phyloP scores from a whole-genome alignment of 30 jellyfish, hydroid and myxozoan species.

The Chironex yamaguchii region DNA sequence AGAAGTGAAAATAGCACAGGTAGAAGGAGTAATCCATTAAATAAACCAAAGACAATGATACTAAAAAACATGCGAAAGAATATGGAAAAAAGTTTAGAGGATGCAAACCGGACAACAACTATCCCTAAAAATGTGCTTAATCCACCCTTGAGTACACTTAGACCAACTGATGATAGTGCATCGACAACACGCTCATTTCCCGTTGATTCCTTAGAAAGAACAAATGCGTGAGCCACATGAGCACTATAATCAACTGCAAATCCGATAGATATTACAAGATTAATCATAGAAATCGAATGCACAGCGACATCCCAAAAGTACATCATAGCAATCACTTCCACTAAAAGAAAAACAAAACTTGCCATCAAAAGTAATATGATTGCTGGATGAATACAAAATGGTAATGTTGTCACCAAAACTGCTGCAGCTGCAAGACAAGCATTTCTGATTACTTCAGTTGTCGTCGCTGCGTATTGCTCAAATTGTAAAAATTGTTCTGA shows the following conservation, averaged over 20 bases:
- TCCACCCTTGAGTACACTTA: conserved; percentile 95
- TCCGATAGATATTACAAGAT: conserved; percentile 91
- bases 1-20: neutral
- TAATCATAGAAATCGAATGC: conserved; percentile 91
- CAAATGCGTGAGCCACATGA: conserved; percentile 95
- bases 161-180: conserved; percentile 87
- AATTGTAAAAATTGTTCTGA: conserved; percentile 71
- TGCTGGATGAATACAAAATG: conserved; percentile 85
- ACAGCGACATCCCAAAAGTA: conserved; percentile 86
- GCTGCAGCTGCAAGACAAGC: conserved; percentile 64
- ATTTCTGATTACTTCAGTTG: conserved; percentile 68
- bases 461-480: conserved; percentile 85
- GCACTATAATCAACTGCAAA: conserved; percentile 96
- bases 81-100: conserved; percentile 43
- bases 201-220: conserved; percentile 62
- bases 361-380: conserved; percentile 56
- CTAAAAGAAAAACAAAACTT: conserved; percentile 70
- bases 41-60: neutral
- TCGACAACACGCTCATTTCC: conserved; percentile 79
- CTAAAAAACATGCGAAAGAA: neutral
- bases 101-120: conserved; percentile 59
- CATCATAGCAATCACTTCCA: conserved; percentile 90
- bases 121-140: conserved; percentile 75
- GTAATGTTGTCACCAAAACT: conserved; percentile 73
- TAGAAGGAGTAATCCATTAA: neutral